A percentile compares a stretch with the other conserved stretches of the same genome.
Evolutionary conservation across 1,140 invertebrate genomes (phyloP).

Genomic region (Zaprionus ghesquierei): DNA sequence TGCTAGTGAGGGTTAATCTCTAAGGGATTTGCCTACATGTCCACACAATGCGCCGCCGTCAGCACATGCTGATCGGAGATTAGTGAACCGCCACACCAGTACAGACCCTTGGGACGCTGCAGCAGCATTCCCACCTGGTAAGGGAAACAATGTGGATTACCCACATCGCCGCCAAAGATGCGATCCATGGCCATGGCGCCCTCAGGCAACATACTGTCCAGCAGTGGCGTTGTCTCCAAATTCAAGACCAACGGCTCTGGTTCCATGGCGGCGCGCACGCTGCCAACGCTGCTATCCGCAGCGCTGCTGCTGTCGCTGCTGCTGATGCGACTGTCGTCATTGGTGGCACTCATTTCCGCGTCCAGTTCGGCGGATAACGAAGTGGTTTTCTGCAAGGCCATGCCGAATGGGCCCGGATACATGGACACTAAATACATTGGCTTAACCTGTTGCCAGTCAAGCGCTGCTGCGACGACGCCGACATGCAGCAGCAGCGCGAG

Average conservation of each 20-base stretch:
- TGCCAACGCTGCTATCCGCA: slow-evolving; percentile 29
- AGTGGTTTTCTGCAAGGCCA: slow-evolving; percentile 27
- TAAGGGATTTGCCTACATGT: slow-evolving; percentile 50
- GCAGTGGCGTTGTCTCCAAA: slow-evolving; percentile 62
- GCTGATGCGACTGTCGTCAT: slow-evolving; percentile 45
- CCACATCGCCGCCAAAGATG: slow-evolving; percentile 81
- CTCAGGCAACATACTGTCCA: slow-evolving; percentile 66
- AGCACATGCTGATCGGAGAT: slow-evolving; percentile 84
- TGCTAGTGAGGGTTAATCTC: neutral
- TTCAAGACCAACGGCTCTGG: slow-evolving; percentile 67
- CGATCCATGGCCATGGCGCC: slow-evolving; percentile 77
- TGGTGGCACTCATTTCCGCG: slow-evolving; percentile 69
- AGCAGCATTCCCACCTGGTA: slow-evolving; percentile 82
- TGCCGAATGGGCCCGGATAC: slow-evolving; percentile 56
- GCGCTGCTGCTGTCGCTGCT: slow-evolving; percentile 12
- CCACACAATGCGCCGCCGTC: slow-evolving; percentile 85
- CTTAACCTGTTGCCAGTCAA: slow-evolving; percentile 78
- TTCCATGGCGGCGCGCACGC: slow-evolving; percentile 16
- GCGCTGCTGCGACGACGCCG: slow-evolving; percentile 31
- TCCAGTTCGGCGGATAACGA: slow-evolving; percentile 59
- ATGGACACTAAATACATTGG: slow-evolving; percentile 81
- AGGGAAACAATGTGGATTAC: slow-evolving; percentile 72
- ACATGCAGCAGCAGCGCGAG: slow-evolving; percentile 41
- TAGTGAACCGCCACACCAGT: slow-evolving; percentile 85
- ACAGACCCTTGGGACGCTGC: slow-evolving; percentile 74